Percentiles rank a stretch among this genome's conserved stretches.
Evolutionary conservation across 1,140 invertebrate species (phyloP).

Genomic region (Reticulitermes speratus): DNA sequence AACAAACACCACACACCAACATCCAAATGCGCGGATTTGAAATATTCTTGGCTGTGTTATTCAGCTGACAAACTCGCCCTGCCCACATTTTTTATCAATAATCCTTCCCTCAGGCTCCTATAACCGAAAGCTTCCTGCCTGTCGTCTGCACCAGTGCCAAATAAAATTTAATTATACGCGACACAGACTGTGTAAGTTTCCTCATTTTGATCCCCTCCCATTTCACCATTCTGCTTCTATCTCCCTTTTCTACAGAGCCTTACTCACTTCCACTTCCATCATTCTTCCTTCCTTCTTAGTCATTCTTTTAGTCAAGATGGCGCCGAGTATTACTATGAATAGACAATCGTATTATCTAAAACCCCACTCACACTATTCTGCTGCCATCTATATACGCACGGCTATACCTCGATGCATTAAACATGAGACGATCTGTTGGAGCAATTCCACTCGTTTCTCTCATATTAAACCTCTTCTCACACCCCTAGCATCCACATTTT

Average conservation of each 20-base stretch:
- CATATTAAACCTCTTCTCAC: neutral
- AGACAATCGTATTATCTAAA: conserved; percentile 17
- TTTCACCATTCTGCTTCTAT: neutral
- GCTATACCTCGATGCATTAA: conserved; percentile 18
- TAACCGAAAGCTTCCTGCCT: neutral
- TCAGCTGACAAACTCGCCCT: neutral
- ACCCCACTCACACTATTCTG: neutral
- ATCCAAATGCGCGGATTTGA: conserved; percentile 2
- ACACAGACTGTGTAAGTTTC: conserved; percentile 26
- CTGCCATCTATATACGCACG: neutral
- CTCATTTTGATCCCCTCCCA: conserved; percentile 6
- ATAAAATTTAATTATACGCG: conserved; percentile 26
- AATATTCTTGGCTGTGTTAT: neutral
- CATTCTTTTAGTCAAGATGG: conserved; percentile 18
- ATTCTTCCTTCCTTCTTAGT: conserved; percentile 1
- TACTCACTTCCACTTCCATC: neutral
- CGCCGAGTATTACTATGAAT: conserved; percentile 14
- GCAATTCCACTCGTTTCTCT: conserved; percentile 17
- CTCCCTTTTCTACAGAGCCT: neutral
- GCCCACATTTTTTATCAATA: conserved; percentile 14
- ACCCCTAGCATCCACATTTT: neutral
- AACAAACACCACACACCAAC: neutral
- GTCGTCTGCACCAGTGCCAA: conserved; percentile 24
- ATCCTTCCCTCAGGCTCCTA: neutral
- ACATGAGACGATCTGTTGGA: conserved; percentile 5